Base-by-base conservation (phyloP, 2,888 invertebrate genomes). In the Lacanobia wlatinum region DNA sequence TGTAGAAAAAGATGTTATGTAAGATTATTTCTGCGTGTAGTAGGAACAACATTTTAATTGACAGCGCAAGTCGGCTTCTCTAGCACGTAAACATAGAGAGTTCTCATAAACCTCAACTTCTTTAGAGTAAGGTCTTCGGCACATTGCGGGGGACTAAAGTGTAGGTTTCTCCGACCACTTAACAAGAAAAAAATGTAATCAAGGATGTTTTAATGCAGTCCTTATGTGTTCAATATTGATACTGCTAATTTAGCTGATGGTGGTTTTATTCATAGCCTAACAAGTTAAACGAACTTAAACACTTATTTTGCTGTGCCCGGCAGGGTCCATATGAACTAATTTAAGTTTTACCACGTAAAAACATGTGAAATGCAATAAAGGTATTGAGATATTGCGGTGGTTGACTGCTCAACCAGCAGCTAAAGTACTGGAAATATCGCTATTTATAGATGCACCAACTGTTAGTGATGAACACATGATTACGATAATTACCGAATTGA, bases 401-500 rank as follows among this genome's bases (percentile, higher is more conserved):
- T 5, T 16, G 14, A 6, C 16, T 16, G 16, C 14, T 2, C 46
- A 46, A 14, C 12, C 5, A 16, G 3, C 16, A 46, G 14, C 16
- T 16, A 14, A 46, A 14, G 16, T 46, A 16, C 16, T 46, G 14
- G 18, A 6, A 18, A 3, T 18, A 48, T 18, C 18, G 16, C 16
- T 0, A 16, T 46, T 18, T 7, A 46, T 4, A 46, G 16, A 46
- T 46, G 16, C 46, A 46, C n/a, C n/a, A n/a, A n/a, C n/a, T n/a
- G 8, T 18, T 18, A 46, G 46, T 18, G 7, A 18, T 6, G 18
- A 16, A 46, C 34, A 34, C 34, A 34, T 14, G 16, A 5, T 12
- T 12, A 40, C 9, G 12, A 40, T 46, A 48, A 8, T 48, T 48
- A 97, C 97, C 63, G 97, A 97, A 90, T 97, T 97, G 2, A 97